Percentiles rank a stretch among this genome's conserved stretches.
phyloP scores from a whole-genome alignment of 2,113 vertebrate species.

The Deroptyus accipitrinus region DNA sequence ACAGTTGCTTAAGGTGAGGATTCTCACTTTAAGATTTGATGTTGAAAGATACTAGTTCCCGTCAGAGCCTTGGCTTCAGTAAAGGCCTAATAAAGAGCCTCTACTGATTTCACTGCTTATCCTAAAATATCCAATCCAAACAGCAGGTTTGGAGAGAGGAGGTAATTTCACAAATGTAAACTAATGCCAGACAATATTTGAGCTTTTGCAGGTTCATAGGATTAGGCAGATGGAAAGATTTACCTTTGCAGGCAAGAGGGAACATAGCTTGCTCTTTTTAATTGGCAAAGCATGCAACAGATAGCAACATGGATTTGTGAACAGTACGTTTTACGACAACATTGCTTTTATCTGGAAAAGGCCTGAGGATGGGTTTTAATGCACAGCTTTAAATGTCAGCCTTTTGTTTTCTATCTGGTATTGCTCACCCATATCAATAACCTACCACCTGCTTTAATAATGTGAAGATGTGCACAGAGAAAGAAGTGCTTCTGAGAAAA shows the following conservation, averaged over 20 bases:
- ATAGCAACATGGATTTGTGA: neutral
- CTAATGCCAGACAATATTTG: neutral
- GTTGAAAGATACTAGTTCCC: neutral
- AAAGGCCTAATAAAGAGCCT: neutral
- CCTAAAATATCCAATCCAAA: neutral
- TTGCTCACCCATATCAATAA: neutral
- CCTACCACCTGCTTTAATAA: neutral
- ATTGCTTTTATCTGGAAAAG: neutral
- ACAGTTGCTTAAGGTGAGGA: neutral
- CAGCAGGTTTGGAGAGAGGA: neutral
- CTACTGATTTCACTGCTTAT: neutral
- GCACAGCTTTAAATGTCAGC: neutral
- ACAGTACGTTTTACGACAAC: neutral
- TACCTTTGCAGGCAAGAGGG: neutral
- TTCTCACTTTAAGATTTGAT: neutral
- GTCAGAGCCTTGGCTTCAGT: neutral
- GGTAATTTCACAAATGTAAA: neutral
- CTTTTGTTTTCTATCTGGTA: neutral
- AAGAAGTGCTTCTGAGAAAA: neutral
- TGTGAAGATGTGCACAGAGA: accelerated
- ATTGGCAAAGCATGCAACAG: neutral
- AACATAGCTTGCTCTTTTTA: neutral
- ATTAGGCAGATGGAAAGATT: neutral
- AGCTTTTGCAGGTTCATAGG: neutral
- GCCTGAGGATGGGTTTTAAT: neutral